Conservation (phyloP, 2,888 invertebrate genomes). For the Pseudococcus jackbeardsleyi region DNA sequence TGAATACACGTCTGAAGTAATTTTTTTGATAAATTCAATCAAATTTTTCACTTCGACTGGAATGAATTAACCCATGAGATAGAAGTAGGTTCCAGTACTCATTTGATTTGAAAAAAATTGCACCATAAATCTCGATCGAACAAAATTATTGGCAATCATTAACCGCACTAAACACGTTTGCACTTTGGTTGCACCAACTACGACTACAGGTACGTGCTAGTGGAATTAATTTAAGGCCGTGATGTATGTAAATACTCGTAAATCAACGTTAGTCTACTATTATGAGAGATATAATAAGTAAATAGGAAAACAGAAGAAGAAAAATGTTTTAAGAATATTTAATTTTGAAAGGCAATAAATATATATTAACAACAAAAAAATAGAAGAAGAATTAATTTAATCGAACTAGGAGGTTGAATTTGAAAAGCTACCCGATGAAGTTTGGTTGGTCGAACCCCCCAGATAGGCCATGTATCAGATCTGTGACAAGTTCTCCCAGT, state of each 20-base stretch:
- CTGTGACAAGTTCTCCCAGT: slow-evolving; percentile 63
- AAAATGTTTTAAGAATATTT: slow-evolving; percentile 59
- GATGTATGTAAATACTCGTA: slow-evolving; percentile 33
- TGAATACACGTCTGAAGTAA: too few species aligned
- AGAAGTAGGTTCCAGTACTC: neutral
- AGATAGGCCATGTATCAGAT: slow-evolving; percentile 63
- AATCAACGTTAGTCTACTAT: neutral
- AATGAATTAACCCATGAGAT: too few species aligned
- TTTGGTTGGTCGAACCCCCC: slow-evolving; percentile 47
- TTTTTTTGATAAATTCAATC: too few species aligned
- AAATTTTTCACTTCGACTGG: too few species aligned
- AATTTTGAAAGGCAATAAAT: slow-evolving; percentile 63
- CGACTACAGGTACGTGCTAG: neutral
- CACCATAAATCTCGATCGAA: neutral
- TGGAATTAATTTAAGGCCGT: slow-evolving; percentile 26
- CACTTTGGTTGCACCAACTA: neutral
- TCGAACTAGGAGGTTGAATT: slow-evolving; percentile 63
- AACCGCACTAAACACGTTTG: slow-evolving; percentile 5
- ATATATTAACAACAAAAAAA: slow-evolving; percentile 61
- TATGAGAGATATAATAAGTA: slow-evolving; percentile 6
- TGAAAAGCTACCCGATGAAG: slow-evolving; percentile 46
- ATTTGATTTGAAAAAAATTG: neutral
- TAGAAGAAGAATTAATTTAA: slow-evolving; percentile 62
- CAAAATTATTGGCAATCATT: neutral
- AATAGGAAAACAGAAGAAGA: slow-evolving; percentile 40